Conservation (phyloP, 2,113 vertebrate species). For the Redunca redunca region DNA sequence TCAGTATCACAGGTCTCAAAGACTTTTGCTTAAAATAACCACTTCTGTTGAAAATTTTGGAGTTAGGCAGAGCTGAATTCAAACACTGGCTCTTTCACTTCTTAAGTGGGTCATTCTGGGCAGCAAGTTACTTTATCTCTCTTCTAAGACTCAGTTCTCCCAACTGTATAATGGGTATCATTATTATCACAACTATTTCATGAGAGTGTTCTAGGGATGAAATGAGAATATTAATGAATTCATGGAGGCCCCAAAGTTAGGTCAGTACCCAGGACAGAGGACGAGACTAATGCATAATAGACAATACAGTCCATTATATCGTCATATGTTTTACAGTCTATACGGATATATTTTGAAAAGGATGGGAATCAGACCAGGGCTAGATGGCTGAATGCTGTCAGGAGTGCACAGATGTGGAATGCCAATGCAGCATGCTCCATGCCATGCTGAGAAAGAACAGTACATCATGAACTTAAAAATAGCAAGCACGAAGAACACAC, state of each 20-base stretch:
- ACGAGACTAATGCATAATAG: not conserved
- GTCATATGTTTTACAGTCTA: not conserved
- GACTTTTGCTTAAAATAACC: not conserved
- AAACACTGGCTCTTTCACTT: not conserved
- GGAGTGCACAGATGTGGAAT: constrained; percentile 43
- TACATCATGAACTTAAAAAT: constrained; percentile 23
- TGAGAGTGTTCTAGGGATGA: not conserved
- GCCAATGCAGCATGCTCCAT: not conserved
- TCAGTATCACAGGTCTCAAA: not conserved
- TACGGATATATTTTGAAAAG: not conserved
- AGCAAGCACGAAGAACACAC: constrained; percentile 24
- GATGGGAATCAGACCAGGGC: not conserved
- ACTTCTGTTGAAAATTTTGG: not conserved
- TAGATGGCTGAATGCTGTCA: not conserved
- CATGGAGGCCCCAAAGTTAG: not conserved
- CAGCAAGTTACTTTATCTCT: not conserved
- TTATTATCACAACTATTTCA: not conserved
- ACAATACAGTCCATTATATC: not conserved
- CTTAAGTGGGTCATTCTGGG: too few relatives aligned
- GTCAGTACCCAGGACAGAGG: not conserved
- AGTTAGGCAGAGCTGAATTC: not conserved
- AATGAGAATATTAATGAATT: not conserved
- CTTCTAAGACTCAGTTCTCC: not conserved
- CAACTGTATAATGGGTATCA: not conserved
- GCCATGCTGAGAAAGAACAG: constrained; percentile 40